A percentile compares a stretch with the other conserved stretches of the same genome.
Conservation (phyloP, 1,140 invertebrate species). For the Potamilus streckersoni region DNA sequence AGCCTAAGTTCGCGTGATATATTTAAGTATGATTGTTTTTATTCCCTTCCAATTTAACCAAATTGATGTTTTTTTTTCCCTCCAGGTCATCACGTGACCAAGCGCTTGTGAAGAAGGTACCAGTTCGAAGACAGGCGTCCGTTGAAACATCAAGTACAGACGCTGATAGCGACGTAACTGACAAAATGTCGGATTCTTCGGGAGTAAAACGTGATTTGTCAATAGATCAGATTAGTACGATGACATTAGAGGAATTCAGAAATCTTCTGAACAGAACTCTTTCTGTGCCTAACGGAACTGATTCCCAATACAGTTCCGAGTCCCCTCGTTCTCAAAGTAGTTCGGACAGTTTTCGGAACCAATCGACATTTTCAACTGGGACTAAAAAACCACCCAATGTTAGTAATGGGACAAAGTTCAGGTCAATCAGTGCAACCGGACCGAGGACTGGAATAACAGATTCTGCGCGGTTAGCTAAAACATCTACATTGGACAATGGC, state of each 20-base stretch:
- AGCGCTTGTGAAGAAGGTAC: slow-evolving; percentile 3
- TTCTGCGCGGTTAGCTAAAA: too few relatives aligned
- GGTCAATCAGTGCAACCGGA: too few relatives aligned
- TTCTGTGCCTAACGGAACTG: slow-evolving; percentile 39
- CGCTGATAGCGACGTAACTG: slow-evolving; percentile 18
- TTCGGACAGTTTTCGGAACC: slow-evolving; percentile 38
- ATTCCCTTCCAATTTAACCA: too few relatives aligned
- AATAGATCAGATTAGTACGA: slow-evolving; percentile 54
- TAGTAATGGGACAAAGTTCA: too few relatives aligned
- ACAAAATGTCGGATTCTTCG: slow-evolving; percentile 29
- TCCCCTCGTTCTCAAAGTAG: slow-evolving; percentile 50
- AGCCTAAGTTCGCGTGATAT: too few relatives aligned
- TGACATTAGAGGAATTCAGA: slow-evolving; percentile 60
- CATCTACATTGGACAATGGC: too few relatives aligned
- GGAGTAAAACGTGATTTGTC: slow-evolving; percentile 5
- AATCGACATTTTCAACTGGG: neutral
- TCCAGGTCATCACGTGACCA: slow-evolving; percentile 17
- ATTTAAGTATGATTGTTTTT: too few relatives aligned
- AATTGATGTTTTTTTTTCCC: too few relatives aligned
- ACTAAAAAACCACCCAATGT: too few relatives aligned
- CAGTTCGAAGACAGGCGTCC: slow-evolving; percentile 7
- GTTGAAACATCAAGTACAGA: neutral
- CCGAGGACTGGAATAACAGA: too few relatives aligned
- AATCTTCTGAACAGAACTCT: slow-evolving; percentile 52
- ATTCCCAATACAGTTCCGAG: slow-evolving; percentile 40